Conservation (phyloP, 2,113 vertebrate species). For the Ctenomys sociabilis region DNA sequence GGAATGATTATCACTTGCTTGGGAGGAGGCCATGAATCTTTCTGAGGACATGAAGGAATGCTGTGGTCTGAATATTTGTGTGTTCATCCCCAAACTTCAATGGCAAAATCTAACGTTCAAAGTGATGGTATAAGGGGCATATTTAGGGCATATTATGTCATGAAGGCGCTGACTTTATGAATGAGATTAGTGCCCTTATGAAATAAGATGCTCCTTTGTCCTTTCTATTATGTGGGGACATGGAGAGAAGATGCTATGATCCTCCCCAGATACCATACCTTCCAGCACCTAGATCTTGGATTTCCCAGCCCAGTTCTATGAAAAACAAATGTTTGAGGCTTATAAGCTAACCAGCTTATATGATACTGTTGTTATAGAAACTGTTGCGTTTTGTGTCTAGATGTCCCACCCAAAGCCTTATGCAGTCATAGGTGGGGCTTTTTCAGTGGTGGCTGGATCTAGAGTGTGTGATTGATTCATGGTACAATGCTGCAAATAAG, state of each 20-base stretch:
- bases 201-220: neutral
- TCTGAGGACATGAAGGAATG: neutral
- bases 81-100: neutral
- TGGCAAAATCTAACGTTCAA: neutral
- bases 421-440: neutral
- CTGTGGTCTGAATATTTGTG: neutral
- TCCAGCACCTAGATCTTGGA: neutral
- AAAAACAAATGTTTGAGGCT: neutral
- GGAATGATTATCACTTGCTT: neutral
- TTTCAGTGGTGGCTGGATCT: neutral
- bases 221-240: neutral
- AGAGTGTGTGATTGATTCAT: neutral
- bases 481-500: neutral
- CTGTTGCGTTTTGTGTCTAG: neutral
- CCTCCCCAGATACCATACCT: neutral
- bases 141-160: neutral
- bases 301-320: neutral
- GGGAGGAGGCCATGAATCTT: neutral
- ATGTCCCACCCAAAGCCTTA: neutral
- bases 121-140: neutral
- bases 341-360: neutral
- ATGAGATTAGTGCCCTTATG: neutral
- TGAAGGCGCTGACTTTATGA: neutral
- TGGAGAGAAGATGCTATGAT: neutral
- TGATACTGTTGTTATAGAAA: neutral